A percentile compares a stretch with the other conserved stretches of the same genome.
phyloP scores from a whole-genome alignment of 2,797 vertebrate genomes.

The Harpagifer antarcticus region DNA sequence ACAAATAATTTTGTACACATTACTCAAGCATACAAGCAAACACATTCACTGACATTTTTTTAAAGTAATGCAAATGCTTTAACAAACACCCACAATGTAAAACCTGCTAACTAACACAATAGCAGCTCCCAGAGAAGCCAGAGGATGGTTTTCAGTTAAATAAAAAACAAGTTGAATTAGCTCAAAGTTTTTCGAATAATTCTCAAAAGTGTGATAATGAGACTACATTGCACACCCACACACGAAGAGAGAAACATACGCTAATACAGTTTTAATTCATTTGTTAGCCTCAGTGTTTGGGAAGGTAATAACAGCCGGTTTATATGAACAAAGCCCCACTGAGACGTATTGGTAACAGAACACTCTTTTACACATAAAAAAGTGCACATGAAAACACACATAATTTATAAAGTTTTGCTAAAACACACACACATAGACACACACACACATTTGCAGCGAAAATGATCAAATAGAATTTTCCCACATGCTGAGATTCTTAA shows the following conservation, averaged over 20 bases:
- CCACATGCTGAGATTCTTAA: slow-evolving; percentile 51
- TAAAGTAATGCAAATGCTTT: background rate
- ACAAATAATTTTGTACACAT: background rate
- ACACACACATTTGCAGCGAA: slow-evolving; percentile 16
- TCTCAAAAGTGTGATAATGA: slow-evolving; percentile 24
- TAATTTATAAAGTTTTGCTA: slow-evolving; percentile 12
- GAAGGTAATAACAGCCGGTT: slow-evolving; percentile 34
- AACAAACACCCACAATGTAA: background rate
- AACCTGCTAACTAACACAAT: slow-evolving; percentile 5
- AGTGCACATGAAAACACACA: slow-evolving; percentile 12
- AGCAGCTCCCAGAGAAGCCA: background rate
- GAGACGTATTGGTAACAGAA: slow-evolving; percentile 29
- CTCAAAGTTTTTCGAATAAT: slow-evolving; percentile 12
- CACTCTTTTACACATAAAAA: slow-evolving; percentile 31
- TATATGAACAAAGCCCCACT: slow-evolving; percentile 39
- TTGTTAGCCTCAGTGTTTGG: slow-evolving; percentile 37
- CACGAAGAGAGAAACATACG: background rate
- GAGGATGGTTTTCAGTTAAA: slow-evolving; percentile 20
- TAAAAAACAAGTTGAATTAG: slow-evolving; percentile 13
- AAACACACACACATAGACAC: slow-evolving; percentile 6
- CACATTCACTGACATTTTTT: background rate
- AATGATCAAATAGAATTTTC: slow-evolving; percentile 48
- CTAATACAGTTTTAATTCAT: slow-evolving; percentile 36
- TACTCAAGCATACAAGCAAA: background rate
- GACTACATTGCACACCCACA: slow-evolving; percentile 1